Evolutionary conservation across 2,797 vertebrate species (phyloP).

Genomic region (Gambelia wislizenii): DNA sequence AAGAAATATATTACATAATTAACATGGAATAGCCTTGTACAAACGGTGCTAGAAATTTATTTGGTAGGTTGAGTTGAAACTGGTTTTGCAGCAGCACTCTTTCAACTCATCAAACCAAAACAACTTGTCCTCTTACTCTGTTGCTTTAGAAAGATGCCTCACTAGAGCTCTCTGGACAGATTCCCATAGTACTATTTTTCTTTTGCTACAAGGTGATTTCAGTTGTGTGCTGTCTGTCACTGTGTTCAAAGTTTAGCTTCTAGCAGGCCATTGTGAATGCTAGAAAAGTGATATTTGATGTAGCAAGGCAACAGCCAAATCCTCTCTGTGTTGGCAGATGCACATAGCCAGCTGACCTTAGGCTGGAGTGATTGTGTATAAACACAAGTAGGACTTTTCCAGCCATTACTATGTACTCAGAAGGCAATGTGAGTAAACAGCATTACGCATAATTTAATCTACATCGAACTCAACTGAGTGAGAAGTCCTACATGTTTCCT

Average conservation of each 20-base stretch:
- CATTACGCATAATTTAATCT: background rate
- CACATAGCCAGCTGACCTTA: conserved; percentile 1
- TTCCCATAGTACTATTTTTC: background rate
- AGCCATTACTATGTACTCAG: background rate
- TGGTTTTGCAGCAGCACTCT: background rate
- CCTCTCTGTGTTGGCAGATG: conserved; percentile 20
- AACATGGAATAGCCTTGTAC: background rate
- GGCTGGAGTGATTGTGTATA: background rate
- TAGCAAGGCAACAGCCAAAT: conserved; percentile 25
- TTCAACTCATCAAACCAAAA: conserved; percentile 13
- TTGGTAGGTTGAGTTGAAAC: background rate
- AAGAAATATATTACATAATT: background rate
- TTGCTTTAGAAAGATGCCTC: background rate
- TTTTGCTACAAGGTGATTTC: conserved; percentile 4
- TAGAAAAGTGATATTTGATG: conserved; percentile 23
- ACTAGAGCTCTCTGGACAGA: background rate
- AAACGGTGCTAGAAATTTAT: background rate
- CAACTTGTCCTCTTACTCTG: background rate
- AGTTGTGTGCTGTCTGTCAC: conserved; percentile 14
- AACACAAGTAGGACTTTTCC: conserved; percentile 9
- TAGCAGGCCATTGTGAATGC: conserved; percentile 4
- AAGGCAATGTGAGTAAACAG: background rate
- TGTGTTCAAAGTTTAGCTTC: conserved; percentile 11
- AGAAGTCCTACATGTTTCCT: background rate
- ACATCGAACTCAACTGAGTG: background rate